Conservation (phyloP, 2,797 vertebrate species). For the Acropternis orthonyx region DNA sequence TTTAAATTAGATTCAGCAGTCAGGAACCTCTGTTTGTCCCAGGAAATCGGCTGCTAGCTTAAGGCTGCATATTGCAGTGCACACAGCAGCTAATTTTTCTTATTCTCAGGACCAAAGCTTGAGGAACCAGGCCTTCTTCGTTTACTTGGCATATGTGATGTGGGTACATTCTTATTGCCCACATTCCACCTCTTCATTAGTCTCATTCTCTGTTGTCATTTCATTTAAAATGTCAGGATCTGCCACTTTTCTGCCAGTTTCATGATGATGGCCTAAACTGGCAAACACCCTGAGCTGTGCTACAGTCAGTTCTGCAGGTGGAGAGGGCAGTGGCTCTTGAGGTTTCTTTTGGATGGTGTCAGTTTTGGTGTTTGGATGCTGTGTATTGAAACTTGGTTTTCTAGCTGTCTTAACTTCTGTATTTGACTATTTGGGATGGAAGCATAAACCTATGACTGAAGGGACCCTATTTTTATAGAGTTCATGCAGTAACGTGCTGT, state of each 20-base stretch:
- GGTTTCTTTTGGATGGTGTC: not conserved
- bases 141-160: constrained; percentile 59
- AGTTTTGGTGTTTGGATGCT: not conserved
- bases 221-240: constrained; percentile 64
- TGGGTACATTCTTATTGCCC: constrained; percentile 60
- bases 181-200: constrained; percentile 55
- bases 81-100: not conserved
- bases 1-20: not conserved
- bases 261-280: not conserved
- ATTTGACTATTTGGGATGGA: not conserved
- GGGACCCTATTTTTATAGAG: not conserved
- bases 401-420: not conserved
- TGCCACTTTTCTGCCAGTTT: constrained; percentile 25
- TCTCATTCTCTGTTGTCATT: constrained; percentile 48
- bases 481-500: not conserved
- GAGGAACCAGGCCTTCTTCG: constrained; percentile 13
- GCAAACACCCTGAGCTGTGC: not conserved
- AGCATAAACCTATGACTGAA: not conserved
- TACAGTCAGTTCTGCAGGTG: not conserved
- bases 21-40: not conserved
- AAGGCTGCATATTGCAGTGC: not conserved
- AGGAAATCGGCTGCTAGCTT: not conserved
- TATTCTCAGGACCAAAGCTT: not conserved
- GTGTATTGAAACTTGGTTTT: not conserved
- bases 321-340: not conserved